These are phyloP conservation scores for Graptemys geographica DNA, from an alignment of 2,797 vertebrate genomes.

Conservation along the genomic window DNA sequence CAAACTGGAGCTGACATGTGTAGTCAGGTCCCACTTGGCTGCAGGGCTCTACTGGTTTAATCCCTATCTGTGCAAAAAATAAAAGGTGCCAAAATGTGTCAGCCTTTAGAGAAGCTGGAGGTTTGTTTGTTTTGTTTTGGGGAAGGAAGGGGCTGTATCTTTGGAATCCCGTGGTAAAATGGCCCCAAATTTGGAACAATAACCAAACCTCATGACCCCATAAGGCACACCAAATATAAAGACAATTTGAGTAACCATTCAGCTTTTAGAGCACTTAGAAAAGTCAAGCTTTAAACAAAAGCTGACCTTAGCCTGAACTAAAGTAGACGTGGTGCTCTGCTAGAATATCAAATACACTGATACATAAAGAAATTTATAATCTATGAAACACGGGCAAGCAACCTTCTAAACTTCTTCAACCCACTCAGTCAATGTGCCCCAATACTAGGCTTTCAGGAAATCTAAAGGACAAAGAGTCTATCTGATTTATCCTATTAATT, in stretches of 20 bases:
- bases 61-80: background rate
- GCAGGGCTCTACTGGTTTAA: background rate
- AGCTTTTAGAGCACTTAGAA: background rate
- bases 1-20: too few relatives aligned
- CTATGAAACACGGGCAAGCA: background rate
- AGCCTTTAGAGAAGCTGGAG: background rate
- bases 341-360: background rate
- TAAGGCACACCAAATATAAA: background rate
- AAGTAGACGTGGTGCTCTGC: background rate
- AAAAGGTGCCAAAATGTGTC: background rate
- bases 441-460: background rate
- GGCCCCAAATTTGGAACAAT: background rate
- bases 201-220: background rate
- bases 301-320: background rate
- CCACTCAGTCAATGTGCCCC: background rate
- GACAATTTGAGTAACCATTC: background rate
- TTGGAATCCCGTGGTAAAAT: background rate
- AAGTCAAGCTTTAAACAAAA: background rate
- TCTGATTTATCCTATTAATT: background rate
- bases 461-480: background rate
- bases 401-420: background rate
- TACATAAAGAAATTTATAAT: background rate
- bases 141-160: background rate
- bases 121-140: background rate
- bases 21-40: background rate